phyloP scores from a whole-genome alignment of 1,140 invertebrate species.

The Heliconius congener region DNA sequence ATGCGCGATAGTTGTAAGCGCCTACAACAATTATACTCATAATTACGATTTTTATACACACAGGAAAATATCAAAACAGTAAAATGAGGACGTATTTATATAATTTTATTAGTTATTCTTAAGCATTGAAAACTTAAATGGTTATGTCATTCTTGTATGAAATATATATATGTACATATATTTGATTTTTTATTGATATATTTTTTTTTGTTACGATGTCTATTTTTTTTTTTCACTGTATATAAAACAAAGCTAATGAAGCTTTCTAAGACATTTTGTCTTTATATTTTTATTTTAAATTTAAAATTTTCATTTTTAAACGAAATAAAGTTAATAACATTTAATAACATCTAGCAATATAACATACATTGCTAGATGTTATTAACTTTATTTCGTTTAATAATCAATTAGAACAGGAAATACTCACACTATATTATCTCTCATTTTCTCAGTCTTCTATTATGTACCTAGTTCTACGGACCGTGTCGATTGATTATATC shows the following conservation, averaged over 20 bases:
- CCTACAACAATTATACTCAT: constrained; percentile 18
- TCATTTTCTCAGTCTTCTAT: constrained; percentile 38
- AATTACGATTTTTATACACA: neutral
- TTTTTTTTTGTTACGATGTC: neutral
- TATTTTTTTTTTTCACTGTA: neutral
- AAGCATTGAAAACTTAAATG: neutral
- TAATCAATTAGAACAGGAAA: constrained; percentile 11
- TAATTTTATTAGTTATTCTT: neutral
- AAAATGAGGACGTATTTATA: too few relatives aligned
- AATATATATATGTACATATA: neutral
- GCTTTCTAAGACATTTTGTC: too few relatives aligned
- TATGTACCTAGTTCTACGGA: constrained; percentile 22
- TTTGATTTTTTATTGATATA: too few relatives aligned
- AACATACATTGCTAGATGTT: too few relatives aligned
- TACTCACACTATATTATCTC: constrained; percentile 18
- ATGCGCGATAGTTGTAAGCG: constrained; percentile 42
- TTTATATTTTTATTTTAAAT: neutral
- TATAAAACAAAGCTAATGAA: too few relatives aligned
- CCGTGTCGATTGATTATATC: constrained; percentile 44
- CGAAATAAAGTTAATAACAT: neutral
- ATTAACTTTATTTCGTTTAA: too few relatives aligned
- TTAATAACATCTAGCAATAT: neutral
- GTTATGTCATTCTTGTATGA: neutral
- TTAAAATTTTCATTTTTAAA: neutral
- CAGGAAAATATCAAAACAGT: constrained; percentile 7